Conservation (phyloP, 2,797 vertebrate genomes). For the Gallinago solitaria region DNA sequence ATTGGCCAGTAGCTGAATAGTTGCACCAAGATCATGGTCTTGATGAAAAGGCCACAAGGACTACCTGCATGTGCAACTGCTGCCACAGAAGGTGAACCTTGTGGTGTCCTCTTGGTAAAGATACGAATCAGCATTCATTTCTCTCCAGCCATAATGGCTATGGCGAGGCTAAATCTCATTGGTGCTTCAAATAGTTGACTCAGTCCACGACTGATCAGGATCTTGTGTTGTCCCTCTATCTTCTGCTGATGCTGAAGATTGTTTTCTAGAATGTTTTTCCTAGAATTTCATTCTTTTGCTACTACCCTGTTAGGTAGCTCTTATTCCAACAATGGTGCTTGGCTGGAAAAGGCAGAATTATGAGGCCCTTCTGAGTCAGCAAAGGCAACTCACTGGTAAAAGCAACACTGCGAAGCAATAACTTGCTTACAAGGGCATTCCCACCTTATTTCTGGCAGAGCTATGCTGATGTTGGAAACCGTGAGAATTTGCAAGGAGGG, state of each 20-base stretch:
- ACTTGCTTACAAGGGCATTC: background rate
- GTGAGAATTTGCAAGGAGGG: constrained; percentile 26
- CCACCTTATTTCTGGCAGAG: background rate
- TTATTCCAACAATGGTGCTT: background rate
- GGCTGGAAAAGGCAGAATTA: background rate
- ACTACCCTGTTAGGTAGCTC: background rate
- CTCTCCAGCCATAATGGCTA: background rate
- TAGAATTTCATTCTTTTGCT: background rate
- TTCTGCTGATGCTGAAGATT: background rate
- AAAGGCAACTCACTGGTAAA: background rate
- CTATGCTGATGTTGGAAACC: background rate
- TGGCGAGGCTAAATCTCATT: background rate
- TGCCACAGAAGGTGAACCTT: background rate
- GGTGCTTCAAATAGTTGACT: background rate
- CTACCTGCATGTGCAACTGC: background rate
- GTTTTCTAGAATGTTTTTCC: background rate
- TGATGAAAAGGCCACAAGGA: background rate
- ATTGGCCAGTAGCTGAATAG: background rate
- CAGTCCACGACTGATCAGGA: background rate
- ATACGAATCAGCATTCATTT: background rate
- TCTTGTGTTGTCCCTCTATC: background rate
- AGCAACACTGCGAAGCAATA: background rate
- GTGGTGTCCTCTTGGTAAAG: background rate
- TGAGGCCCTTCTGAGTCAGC: background rate
- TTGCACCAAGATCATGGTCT: background rate